Evolutionary conservation across 2,888 invertebrate genomes (phyloP).

Genomic region (Brachyptera risi): DNA sequence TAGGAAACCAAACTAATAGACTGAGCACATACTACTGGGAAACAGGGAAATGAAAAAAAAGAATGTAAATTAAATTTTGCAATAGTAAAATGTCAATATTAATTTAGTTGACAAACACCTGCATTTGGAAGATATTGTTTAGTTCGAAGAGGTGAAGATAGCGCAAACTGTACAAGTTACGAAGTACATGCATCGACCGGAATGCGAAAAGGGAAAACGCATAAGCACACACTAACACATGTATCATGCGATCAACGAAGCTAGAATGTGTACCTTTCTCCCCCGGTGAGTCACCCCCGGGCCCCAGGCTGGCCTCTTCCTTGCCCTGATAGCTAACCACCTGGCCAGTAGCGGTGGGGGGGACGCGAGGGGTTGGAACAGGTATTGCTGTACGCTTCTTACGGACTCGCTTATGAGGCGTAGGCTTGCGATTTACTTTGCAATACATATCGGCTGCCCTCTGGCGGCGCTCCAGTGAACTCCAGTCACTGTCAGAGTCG

Average conservation of each 20-base stretch:
- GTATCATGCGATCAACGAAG: too few relatives aligned
- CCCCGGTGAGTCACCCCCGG: slow-evolving; percentile 39
- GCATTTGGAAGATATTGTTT: too few relatives aligned
- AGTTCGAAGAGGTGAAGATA: too few relatives aligned
- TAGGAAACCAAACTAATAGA: too few relatives aligned
- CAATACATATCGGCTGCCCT: slow-evolving; percentile 57
- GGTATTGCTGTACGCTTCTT: slow-evolving; percentile 75
- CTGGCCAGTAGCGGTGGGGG: slow-evolving; percentile 45
- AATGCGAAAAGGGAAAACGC: too few relatives aligned
- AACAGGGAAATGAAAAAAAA: too few relatives aligned
- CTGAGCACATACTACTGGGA: too few relatives aligned
- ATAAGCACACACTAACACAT: neutral
- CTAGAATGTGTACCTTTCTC: slow-evolving; percentile 45
- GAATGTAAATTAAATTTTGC: too few relatives aligned
- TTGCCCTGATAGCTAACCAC: slow-evolving; percentile 43
- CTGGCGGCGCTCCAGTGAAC: slow-evolving; percentile 62
- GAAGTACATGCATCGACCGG: too few relatives aligned
- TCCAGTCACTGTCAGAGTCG: slow-evolving; percentile 88
- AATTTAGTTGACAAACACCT: too few relatives aligned
- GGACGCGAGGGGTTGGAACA: slow-evolving; percentile 80
- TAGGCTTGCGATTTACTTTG: slow-evolving; percentile 63
- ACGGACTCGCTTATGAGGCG: slow-evolving; percentile 66
- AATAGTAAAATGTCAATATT: too few relatives aligned
- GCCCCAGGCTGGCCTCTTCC: slow-evolving; percentile 42
- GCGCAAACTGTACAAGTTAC: too few relatives aligned